These are phyloP conservation scores for Leptopilina boulardi DNA, from an alignment of 1,140 invertebrate genomes.

Conservation along the genomic window DNA sequence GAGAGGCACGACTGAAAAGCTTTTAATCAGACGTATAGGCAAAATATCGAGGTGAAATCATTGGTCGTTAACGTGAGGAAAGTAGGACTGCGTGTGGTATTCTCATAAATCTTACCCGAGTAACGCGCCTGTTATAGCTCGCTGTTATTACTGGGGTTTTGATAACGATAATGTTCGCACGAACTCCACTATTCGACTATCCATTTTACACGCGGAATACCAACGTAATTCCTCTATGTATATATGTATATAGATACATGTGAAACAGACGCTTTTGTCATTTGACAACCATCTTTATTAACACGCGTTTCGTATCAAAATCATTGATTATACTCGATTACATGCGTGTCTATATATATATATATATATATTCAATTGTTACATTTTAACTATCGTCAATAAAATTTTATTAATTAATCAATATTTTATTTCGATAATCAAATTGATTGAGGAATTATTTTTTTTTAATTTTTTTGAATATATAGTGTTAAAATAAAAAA, in stretches of 20 bases:
- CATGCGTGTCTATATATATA: no score
- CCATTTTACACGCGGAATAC: slow-evolving; percentile 42
- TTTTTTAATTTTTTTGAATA: no score
- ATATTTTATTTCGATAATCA: no score
- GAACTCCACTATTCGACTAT: slow-evolving; percentile 42
- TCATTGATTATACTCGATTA: not conserved
- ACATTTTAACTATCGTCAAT: no score
- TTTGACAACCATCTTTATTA: slow-evolving; percentile 25
- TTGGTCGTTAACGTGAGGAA: slow-evolving; percentile 43
- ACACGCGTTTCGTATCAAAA: not conserved
- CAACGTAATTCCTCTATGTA: slow-evolving; percentile 2
- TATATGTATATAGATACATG: not conserved
- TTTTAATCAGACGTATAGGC: slow-evolving; percentile 41
- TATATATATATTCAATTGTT: no score
- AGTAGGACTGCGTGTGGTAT: slow-evolving; percentile 41
- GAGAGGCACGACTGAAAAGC: slow-evolving; percentile 28
- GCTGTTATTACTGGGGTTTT: slow-evolving; percentile 42
- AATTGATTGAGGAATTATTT: no score
- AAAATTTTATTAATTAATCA: no score
- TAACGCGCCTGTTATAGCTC: slow-evolving; percentile 38
- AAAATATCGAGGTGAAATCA: slow-evolving; percentile 44
- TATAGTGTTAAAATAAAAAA: no score
- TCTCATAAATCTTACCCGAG: slow-evolving; percentile 39
- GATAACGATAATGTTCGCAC: slow-evolving; percentile 47
- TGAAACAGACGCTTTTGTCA: slow-evolving; percentile 14